Evolutionary conservation across 2,888 invertebrate genomes (phyloP), one percentile per base, ranked within the genome.

Genomic region (Plebejus anna): DNA sequence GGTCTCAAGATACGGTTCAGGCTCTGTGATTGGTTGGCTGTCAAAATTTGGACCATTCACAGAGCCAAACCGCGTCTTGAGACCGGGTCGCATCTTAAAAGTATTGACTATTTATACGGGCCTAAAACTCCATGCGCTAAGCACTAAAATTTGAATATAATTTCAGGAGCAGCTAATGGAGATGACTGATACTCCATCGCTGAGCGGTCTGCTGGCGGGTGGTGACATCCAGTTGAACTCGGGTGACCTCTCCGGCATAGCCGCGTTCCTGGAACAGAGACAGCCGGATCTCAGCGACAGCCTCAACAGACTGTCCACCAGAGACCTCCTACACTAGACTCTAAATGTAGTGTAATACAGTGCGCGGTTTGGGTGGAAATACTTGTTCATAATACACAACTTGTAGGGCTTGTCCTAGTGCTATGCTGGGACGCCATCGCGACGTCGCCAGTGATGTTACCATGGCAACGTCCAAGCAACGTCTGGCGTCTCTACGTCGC

Each of bases 201-300:
- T 90, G 4, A 83, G 84, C n/a, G 80, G 84, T 13, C 86, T 89
- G 42, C 85, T 90, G 72, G 85, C 84, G 79, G 83, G 83, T 6
- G 84, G 82, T 1, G 78, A 81, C 11, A 87, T 90, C 76, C 89
- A 88, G 78, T 88, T 94, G 61, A 92, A 91, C 82, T 94, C 94
- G 1, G 89, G 90, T 78, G 95, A 95, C 79, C 90, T 95, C 77
- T 92, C 94, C 76, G 92, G 91, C 70, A 78, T 83, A 75, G 81
- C 79, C 75, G 81, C 81, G 75, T 80, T 76, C 71, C 80, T 80
- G 79, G 82, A 80, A 78, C 80, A 83, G 28, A 81, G 79, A 5
- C 66, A 66, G 32, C 83, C 81, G 22, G 86, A 86, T 79, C 85
- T 89, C 78, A 85, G 83, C 80, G 88, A 89, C 82, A 86, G 86